Base-by-base conservation (phyloP, 2,113 vertebrate species). In the Oreochromis aureus region DNA sequence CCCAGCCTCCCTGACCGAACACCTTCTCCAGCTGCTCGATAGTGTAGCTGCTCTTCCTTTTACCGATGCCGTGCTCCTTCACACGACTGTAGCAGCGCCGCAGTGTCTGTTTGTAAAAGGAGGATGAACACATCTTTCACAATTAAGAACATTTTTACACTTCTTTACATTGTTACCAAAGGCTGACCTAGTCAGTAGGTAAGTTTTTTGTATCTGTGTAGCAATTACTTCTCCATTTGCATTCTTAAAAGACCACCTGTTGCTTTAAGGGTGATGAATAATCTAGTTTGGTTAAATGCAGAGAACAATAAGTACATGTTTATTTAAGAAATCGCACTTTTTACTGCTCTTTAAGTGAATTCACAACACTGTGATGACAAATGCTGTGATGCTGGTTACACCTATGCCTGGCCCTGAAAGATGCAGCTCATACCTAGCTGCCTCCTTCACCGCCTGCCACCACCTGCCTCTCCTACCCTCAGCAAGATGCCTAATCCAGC, bases 1-100 rank as follows among this genome's bases (percentile, higher is more conserved):
- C 99, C 99, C 99, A 99, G 95, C 98, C 98, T 36, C 98, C 98
- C 94, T 99, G 98, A 39, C 99, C 99, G 44, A 99, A 99, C 88
- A 99, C 99, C 93, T 99, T 98, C 96, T 99, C 99, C 97, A 99
- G 97, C 97, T 99, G 99, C 79, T 99, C 98, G 8, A 99, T 97
- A 0, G 99, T 99, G 96, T 99, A 99, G 96, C 98, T 99, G 97
- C 99, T 99, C 96, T 99, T 99, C 95, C 99, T 97, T 91, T 99
- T 99, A 16, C 99, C 99, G 0, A 99, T 98, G 61, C 99, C 99
- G 0, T 99, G 98, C 95, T 99, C 99, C 96, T 99, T 99, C 89
- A 99, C 99, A 0, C 99, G 98, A 96, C 99, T 99, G 97, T 99
- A 99, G 95, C 99, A 99, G 92, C 99, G 97, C 83, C 98, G 97